Conservation (phyloP, 92 coral and sea anemone species). For the Siderastrea radians region DNA sequence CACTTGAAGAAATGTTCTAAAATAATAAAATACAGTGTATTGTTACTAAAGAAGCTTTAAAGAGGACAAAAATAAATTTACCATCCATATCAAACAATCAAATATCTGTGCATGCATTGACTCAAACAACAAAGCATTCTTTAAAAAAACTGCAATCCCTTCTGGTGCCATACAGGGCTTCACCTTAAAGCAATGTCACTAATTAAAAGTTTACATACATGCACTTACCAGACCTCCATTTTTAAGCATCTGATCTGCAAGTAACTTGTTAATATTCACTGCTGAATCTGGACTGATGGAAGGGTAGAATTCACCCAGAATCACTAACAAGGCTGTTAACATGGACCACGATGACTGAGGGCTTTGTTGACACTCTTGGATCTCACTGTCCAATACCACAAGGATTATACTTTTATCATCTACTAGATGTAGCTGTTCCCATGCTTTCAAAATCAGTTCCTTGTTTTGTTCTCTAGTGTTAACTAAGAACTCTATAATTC, state of each 20-base stretch:
- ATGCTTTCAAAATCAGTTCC: background rate
- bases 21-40: no score
- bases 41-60: no score
- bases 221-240: constrained; percentile 20
- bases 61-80: no score
- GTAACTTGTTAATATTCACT: background rate
- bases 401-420: background rate
- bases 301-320: background rate
- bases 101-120: no score
- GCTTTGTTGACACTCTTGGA: background rate
- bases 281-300: background rate
- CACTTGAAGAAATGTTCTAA: no score
- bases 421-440: background rate
- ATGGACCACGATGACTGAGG: background rate
- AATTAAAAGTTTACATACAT: no score
- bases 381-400: background rate
- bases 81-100: no score
- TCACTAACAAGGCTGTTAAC: background rate
- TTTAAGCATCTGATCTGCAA: background rate
- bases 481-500: background rate
- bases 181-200: no score
- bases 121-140: no score
- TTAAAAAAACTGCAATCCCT: no score
- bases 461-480: background rate
- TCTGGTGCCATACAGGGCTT: no score